Percentiles rank a stretch among this genome's conserved stretches.
These are phyloP conservation scores for Lepidostoma basale DNA, from an alignment of 1,140 invertebrate genomes.

Conservation along the genomic window DNA sequence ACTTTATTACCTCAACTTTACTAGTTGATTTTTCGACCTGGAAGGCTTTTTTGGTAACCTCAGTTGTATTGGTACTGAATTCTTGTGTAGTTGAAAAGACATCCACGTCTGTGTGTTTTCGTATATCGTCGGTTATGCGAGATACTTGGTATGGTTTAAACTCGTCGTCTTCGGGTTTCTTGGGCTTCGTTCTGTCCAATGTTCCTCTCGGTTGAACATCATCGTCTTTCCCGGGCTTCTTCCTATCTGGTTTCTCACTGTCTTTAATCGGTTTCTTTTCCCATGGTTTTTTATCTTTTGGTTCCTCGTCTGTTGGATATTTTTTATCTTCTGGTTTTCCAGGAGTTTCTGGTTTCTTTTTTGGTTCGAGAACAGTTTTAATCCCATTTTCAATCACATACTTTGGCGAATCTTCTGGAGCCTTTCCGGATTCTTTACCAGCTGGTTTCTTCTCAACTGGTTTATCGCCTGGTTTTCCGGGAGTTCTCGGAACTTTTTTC, in stretches of 20 bases:
- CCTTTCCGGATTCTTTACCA: no score
- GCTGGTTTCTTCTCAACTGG: constrained; percentile 11
- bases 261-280: constrained; percentile 1
- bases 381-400: no score
- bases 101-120: constrained; percentile 54
- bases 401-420: no score
- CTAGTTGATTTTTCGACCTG: constrained; percentile 58
- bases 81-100: constrained; percentile 41
- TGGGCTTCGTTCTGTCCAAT: neutral
- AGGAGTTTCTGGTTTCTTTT: no score
- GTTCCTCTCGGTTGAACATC: neutral
- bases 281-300: constrained; percentile 10
- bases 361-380: no score
- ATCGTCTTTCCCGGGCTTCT: constrained; percentile 42
- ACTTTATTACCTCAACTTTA: constrained; percentile 59
- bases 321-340: constrained; percentile 28
- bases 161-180: constrained; percentile 31
- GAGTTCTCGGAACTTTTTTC: constrained; percentile 15
- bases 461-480: constrained; percentile 9
- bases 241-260: constrained; percentile 43
- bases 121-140: constrained; percentile 24
- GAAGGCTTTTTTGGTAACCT: constrained; percentile 57
- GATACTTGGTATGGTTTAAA: constrained; percentile 21
- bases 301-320: neutral
- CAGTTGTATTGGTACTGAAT: constrained; percentile 52